These are phyloP conservation scores for Bos taurus DNA, from an alignment of 2,113 vertebrate species.

Conservation along the genomic window ARS-UCD2.0 NC_037336.1:51943501-51944000, in stretches of 20 bases:
- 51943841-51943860: neutral
- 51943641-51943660: slow-evolving; percentile 67
- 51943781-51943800: slow-evolving; percentile 1
- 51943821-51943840: neutral
- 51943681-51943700: slow-evolving; percentile 75
- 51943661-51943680: slow-evolving; percentile 63
- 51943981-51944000: neutral
- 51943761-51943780: slow-evolving; percentile 25
- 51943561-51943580: slow-evolving; percentile 80
- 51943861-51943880: neutral
- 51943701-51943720: slow-evolving; percentile 66
- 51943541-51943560: slow-evolving; percentile 71
- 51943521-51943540: slow-evolving; percentile 73
- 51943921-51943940: neutral
- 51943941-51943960: neutral
- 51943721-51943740: slow-evolving; percentile 51
- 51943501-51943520: slow-evolving; percentile 60
- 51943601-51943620: slow-evolving; percentile 78
- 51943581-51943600: slow-evolving; percentile 81
- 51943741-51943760: neutral
- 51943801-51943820: slow-evolving; percentile 11
- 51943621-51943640: slow-evolving; percentile 67
- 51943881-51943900: neutral
- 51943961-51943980: neutral
- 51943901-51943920: neutral